A percentile compares a stretch with the other conserved stretches of the same genome.
phyloP scores from a whole-genome alignment of 2,113 vertebrate genomes.

The Deroptyus accipitrinus region DNA sequence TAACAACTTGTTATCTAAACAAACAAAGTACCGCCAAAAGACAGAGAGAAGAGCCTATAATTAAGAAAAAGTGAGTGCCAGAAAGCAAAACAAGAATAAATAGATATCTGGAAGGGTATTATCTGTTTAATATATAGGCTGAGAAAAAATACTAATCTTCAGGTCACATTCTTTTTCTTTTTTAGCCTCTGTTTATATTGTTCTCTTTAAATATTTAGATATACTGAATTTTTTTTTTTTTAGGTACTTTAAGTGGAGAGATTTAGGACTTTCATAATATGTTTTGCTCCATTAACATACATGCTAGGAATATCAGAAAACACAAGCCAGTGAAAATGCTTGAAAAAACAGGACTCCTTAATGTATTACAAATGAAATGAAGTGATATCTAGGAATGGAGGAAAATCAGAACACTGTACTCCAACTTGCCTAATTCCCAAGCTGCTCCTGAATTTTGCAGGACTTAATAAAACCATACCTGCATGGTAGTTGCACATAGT shows the following conservation, averaged over 20 bases:
- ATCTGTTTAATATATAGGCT: background rate
- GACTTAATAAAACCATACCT: background rate
- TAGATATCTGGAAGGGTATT: background rate
- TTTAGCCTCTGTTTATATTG: background rate
- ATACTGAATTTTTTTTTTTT: background rate
- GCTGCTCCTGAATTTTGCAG: background rate
- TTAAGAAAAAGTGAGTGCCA: background rate
- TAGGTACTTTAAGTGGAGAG: background rate
- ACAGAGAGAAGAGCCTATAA: background rate
- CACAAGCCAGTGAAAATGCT: background rate
- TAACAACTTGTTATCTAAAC: background rate
- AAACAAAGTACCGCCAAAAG: background rate
- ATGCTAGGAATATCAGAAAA: background rate
- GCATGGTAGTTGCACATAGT: background rate
- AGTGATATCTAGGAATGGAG: background rate
- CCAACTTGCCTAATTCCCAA: background rate
- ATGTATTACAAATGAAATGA: background rate
- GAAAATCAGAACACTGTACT: background rate
- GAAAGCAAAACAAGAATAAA: background rate
- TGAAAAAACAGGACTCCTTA: background rate
- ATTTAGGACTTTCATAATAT: background rate
- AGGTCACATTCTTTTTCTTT: background rate
- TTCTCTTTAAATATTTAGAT: conserved; percentile 6
- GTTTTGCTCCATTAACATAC: background rate
- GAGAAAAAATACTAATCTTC: background rate